These are phyloP conservation scores for Lamellibrachia luymesi DNA, from an alignment of 1,140 invertebrate genomes.

Conservation along the genomic window DNA sequence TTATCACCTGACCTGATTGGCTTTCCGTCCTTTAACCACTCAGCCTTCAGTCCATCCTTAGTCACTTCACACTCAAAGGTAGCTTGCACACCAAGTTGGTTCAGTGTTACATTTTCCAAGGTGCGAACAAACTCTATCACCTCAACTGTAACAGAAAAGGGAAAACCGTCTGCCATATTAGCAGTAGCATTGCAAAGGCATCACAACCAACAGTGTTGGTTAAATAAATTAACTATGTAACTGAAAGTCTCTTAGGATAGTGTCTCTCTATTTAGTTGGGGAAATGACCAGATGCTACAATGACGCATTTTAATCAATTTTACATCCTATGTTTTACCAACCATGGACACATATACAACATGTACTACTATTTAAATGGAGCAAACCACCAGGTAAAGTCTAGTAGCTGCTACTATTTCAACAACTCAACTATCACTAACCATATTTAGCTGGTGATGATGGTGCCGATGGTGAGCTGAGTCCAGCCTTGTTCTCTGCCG, in stretches of 20 bases:
- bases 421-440: slow-evolving; percentile 15
- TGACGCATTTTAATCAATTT: background rate
- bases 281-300: background rate
- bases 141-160: slow-evolving; percentile 21
- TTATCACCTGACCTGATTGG: slow-evolving; percentile 39
- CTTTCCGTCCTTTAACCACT: slow-evolving; percentile 76
- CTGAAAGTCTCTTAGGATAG: background rate
- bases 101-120: slow-evolving; percentile 24
- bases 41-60: slow-evolving; percentile 73
- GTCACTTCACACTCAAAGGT: slow-evolving; percentile 52
- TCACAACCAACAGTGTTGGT: background rate
- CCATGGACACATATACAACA: no score
- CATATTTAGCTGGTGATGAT: slow-evolving; percentile 25
- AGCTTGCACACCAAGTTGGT: slow-evolving; percentile 24
- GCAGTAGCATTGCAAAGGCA: background rate
- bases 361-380: no score
- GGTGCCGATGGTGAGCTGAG: slow-evolving; percentile 58
- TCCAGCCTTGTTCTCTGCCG: slow-evolving; percentile 42
- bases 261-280: background rate
- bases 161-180: background rate
- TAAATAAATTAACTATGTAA: background rate
- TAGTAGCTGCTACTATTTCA: background rate
- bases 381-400: background rate
- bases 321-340: no score
- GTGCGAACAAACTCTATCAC: slow-evolving; percentile 14